Evolutionary conservation across 2,797 vertebrate genomes (phyloP), one percentile per base, ranked within the genome.

Genomic region (Remorina albescens): DNA sequence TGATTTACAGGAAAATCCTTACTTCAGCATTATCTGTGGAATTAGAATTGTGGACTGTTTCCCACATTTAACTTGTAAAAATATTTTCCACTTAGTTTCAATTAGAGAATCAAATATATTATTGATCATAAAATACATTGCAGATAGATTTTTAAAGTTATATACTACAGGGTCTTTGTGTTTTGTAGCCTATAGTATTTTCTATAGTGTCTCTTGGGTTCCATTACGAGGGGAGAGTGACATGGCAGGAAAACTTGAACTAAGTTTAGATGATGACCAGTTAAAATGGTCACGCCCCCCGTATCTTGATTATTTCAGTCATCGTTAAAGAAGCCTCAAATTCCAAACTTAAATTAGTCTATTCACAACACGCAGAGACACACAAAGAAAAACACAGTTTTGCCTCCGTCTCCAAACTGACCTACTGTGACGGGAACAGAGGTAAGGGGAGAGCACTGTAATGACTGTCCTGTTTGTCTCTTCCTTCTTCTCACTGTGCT

Each of bases 261-360:
- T 41, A n/a, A 49, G 49, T 66, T 54, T 71, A 32, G 49, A 55
- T 37, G 18, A 12, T n/a, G 10, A 67, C 49, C 64, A 68, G 26
- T 62, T 15, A 56, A 67, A 56, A 42, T 41, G n/a, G 19, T 3
- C 30, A 15, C 36, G 18, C 10, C 36, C 6, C 25, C 30, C 25
- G 39, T 47, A 13, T 47, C 8, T 30, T 30, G 7, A 62, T 46
- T 6, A 21, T 44, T 46, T 32, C 15, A 49, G 30, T 34, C 37
- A 39, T 23, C n/a, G n/a, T 12, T 34, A 1, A 0, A 30, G 8
- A 5, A 21, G 25, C 16, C 10, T 23, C 46, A 21, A 53, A 9
- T 60, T 34, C 5, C 60, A 28, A 44, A 21, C 18, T 61, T 23
- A 30, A 51, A 12, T 32, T 49, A 50, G 5, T 57, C 3, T 0